Evolutionary conservation across 2,113 vertebrate genomes (phyloP), one percentile per base, ranked within the genome.

Genomic region (Tretioscincus oriximinensis): DNA sequence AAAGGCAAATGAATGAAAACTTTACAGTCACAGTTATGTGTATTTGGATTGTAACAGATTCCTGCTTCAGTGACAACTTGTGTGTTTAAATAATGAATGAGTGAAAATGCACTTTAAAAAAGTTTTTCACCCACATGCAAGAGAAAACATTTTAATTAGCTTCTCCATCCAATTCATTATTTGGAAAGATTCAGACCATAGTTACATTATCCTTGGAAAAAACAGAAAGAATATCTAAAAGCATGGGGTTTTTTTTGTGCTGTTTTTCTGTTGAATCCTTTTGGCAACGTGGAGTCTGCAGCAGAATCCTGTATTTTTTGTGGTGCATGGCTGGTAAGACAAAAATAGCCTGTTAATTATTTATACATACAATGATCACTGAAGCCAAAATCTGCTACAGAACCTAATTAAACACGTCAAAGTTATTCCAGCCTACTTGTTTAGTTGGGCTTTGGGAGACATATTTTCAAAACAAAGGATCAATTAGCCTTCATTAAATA

Each of bases 371-470:
- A 68, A 66, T 82, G 71, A 65, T 72, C 29, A 47, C 61, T 54
- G 47, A 80, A 76, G 71, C 1, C 4, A 69, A 83, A 76, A 61
- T 77, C 45, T 85, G 18, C 72, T 58, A 81, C 67, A 78, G 31
- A 81, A 20, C n/a, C 75, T 77, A 69, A 71, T 80, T 7, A 65
- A 64, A 79, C 64, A 61, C 47, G 54, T 74, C 81, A 47, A 82
- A n/a, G 51, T 80, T 54, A 63, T 82, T 26, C 21, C n/a, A 72
- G 41, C 9, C 67, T 18, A 85, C 21, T 69, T 73, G 9, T n/a
- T 78, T 61, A 29, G 31, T 63, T 76, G 31, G 21, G 64, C 24
- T 45, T 80, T 29, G n/a, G 31, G 20, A 63, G 66, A 12, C 1
- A 1, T 1, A 7, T 22, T 87, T 82, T 76, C 61, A 69, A 64